Evolutionary conservation across 2,888 invertebrate species (phyloP), one percentile per base, ranked within the genome.

Genomic region (Cetonia aurata): DNA sequence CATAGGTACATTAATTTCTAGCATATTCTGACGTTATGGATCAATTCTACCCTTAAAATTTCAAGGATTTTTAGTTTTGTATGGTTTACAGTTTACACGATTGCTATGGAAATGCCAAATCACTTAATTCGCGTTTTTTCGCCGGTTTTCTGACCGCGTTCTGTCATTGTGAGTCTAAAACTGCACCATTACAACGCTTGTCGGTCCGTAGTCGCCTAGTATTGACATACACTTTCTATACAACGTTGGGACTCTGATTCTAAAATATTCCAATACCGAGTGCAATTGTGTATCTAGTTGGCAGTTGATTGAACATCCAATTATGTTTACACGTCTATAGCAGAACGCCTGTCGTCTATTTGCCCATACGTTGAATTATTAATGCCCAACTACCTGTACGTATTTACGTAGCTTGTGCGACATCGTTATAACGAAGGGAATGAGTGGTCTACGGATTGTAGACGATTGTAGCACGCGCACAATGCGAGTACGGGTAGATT

Each of bases 291-390:
- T 25, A 25, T 25, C 25, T 25, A 25, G 25, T 25, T 25, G 25
- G 3, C 25, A 25, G 50, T 15, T 50, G 50, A 50, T 50, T 50
- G 50, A 50, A 50, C 50, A 17, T 50, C 50, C 50, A 50, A 50
- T 50, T 50, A 50, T 50, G 50, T 50, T 50, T 50, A 50, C 50
- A 10, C 9, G 9, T 15, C 50, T 17, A 19, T 50, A 25, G 25
- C 1, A 25, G 25, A 25, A 4, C 25, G 25, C 15, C 50, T 17
- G 50, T 50, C 19, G 50, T 50, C 15, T 50, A 50, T 50, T 50
- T 50, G 50, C 9, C 19, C 15, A 19, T 15, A 25, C 25, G 50
- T 50, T 50, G 19, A 50, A 50, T 50, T 50, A 50, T 50, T 50
- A 50, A 50, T 50, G 19, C 50, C 19, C 15, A 50, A 50, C 50